Conservation (phyloP, 2,797 vertebrate species). For the Ptychobarbus kaznakovi region DNA sequence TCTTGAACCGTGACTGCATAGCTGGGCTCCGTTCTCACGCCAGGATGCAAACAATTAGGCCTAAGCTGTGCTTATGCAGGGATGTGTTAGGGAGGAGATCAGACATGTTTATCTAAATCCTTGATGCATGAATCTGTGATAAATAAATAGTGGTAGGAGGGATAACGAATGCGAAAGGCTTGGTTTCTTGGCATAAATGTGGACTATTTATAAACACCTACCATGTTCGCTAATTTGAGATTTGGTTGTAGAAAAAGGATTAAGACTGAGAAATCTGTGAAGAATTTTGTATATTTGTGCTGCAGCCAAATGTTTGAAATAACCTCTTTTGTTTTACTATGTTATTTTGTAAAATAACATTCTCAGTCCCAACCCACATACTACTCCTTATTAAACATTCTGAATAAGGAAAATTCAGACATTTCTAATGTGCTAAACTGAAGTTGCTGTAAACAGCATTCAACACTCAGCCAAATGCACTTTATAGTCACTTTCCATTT, state of each 20-base stretch:
- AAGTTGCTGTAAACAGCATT: neutral
- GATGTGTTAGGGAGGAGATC: conserved; percentile 20
- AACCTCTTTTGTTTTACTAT: neutral
- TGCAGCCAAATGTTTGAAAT: neutral
- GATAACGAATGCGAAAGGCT: neutral
- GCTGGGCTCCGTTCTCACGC: conserved; percentile 3
- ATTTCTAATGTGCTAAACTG: neutral
- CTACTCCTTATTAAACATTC: neutral
- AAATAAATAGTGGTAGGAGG: neutral
- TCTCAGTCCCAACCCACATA: neutral
- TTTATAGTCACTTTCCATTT: neutral
- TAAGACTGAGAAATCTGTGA: neutral
- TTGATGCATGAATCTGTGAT: conserved; percentile 25
- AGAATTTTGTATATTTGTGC: neutral
- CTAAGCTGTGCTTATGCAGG: conserved; percentile 26
- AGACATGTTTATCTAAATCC: conserved; percentile 58
- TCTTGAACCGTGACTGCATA: neutral
- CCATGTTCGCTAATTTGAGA: neutral
- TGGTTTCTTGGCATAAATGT: neutral
- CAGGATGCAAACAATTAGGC: conserved; percentile 31
- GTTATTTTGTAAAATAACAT: neutral
- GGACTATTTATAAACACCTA: neutral
- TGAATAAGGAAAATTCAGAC: neutral
- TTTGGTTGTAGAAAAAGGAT: neutral
- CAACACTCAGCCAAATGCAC: neutral